phyloP scores from a whole-genome alignment of 2,888 invertebrate species.

The Lordiphosa fenestrarum region DNA sequence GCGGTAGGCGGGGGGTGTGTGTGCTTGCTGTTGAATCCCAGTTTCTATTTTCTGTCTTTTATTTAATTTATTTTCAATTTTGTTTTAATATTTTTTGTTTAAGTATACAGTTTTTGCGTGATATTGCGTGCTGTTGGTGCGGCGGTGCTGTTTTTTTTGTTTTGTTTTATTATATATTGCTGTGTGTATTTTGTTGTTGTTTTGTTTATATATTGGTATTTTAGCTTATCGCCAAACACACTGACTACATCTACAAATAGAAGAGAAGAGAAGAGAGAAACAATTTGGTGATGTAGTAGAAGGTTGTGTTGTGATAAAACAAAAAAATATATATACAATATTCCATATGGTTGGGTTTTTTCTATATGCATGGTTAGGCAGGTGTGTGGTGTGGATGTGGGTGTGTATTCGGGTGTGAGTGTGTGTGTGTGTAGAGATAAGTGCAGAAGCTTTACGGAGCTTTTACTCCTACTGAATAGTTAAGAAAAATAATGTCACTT shows the following conservation, averaged over 20 bases:
- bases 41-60: slow-evolving; percentile 26
- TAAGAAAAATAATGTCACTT: too few relatives aligned
- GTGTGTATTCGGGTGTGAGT: slow-evolving; percentile 5
- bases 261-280: slow-evolving; percentile 68
- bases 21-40: slow-evolving; percentile 22
- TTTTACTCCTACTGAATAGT: slow-evolving; percentile 3
- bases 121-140: slow-evolving; percentile 67
- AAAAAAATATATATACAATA: slow-evolving; percentile 13
- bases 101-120: slow-evolving; percentile 40
- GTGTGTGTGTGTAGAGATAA: slow-evolving; percentile 3
- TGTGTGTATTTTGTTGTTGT: slow-evolving; percentile 52
- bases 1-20: slow-evolving; percentile 37
- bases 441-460: slow-evolving; percentile 24
- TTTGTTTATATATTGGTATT: slow-evolving; percentile 52
- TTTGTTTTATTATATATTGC: slow-evolving; percentile 61
- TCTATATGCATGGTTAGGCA: slow-evolving; percentile 19
- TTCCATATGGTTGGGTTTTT: slow-evolving; percentile 13
- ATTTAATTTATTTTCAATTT: slow-evolving; percentile 29
- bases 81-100: slow-evolving; percentile 17
- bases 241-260: slow-evolving; percentile 91
- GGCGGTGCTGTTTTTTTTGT: slow-evolving; percentile 61
- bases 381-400: slow-evolving; percentile 12
- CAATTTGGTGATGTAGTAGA: slow-evolving; percentile 60
- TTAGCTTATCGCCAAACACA: slow-evolving; percentile 90
- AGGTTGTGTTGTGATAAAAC: slow-evolving; percentile 34